These are phyloP conservation scores for Bovichtus diacanthus DNA, from an alignment of 2,797 vertebrate species.

Conservation along the genomic window DNA sequence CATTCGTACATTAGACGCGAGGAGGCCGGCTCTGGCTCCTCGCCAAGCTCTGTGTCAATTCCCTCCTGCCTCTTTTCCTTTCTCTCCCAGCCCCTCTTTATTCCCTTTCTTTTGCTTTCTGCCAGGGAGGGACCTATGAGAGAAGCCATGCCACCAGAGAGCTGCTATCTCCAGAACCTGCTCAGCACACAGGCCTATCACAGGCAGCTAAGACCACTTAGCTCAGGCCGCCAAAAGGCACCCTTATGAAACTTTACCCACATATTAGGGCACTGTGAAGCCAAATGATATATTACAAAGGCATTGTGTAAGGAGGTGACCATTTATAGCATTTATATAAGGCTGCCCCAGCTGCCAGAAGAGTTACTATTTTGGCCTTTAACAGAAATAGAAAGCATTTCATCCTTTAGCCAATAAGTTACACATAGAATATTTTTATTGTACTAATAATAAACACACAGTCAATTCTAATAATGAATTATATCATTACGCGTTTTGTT, in stretches of 20 bases:
- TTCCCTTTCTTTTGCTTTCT: conserved; percentile 81
- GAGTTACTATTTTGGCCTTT: conserved; percentile 52
- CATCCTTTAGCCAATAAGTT: conserved; percentile 20
- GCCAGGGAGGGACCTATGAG: conserved; percentile 86
- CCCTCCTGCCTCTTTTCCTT: conserved; percentile 85
- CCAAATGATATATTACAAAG: conserved; percentile 84
- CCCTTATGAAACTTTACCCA: conserved; percentile 86
- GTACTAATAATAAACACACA: conserved; percentile 29
- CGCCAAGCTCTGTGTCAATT: conserved; percentile 88
- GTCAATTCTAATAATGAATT: conserved; percentile 45
- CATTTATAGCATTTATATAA: conserved; percentile 77
- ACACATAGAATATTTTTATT: not conserved
- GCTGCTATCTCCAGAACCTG: conserved; percentile 88
- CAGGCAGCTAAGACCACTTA: conserved; percentile 85
- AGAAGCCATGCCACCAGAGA: conserved; percentile 83
- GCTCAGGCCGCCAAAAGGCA: conserved; percentile 81
- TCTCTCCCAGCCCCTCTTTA: conserved; percentile 82
- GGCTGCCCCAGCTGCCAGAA: conserved; percentile 63
- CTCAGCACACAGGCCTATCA: conserved; percentile 84
- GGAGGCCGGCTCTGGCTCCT: conserved; percentile 88
- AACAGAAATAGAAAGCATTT: conserved; percentile 54
- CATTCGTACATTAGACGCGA: conserved; percentile 90
- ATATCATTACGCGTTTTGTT: conserved; percentile 61
- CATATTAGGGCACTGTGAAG: conserved; percentile 85
- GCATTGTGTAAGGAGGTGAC: conserved; percentile 76